Evolutionary conservation across 2,113 vertebrate species (phyloP).

Genomic region (Odocoileus virginianus): DNA sequence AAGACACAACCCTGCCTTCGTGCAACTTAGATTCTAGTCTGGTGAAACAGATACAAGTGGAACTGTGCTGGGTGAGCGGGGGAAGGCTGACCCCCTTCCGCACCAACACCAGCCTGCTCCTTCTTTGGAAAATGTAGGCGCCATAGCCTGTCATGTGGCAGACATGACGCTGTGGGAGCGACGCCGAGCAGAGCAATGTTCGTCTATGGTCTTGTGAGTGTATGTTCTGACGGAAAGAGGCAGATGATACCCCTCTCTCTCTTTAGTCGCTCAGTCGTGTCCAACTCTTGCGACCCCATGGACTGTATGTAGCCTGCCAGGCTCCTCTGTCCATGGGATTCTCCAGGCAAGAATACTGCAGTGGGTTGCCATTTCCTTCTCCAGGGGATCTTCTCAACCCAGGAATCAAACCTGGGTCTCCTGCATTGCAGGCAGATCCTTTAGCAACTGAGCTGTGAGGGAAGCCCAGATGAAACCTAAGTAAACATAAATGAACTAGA

Average conservation of each 20-base stretch:
- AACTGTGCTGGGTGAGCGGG: not conserved
- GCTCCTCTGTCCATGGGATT: not conserved
- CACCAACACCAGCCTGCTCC: not conserved
- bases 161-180: not conserved
- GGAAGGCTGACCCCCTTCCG: not conserved
- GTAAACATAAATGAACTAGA: not conserved
- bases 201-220: not conserved
- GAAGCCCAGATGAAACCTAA: not conserved
- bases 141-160: fast-evolving
- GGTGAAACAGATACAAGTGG: not conserved
- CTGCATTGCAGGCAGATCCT: not conserved
- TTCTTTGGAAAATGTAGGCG: not conserved
- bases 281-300: not conserved
- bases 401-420: not conserved
- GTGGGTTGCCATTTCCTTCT: not conserved
- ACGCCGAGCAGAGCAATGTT: not conserved
- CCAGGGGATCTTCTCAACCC: not conserved
- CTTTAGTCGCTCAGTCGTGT: not conserved
- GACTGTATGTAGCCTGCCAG: not conserved
- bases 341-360: not conserved
- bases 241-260: not conserved
- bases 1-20: not conserved
- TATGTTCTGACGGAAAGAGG: not conserved
- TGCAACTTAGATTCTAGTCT: not conserved
- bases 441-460: not conserved